Evolutionary conservation across 2,888 invertebrate species (phyloP).

Genomic region (Epirrhoe tristata): DNA sequence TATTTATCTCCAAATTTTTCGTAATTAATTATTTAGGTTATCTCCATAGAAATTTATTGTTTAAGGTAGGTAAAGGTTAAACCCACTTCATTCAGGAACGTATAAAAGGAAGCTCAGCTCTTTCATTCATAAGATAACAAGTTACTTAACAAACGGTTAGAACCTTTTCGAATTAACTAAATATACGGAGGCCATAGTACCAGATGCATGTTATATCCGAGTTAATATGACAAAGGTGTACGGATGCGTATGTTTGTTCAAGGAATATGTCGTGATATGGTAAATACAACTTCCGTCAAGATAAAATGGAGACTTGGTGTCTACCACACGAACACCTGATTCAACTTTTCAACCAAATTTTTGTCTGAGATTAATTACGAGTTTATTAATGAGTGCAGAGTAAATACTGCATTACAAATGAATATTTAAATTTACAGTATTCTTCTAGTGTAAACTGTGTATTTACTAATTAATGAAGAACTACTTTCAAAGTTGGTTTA

Average conservation of each 20-base stretch:
- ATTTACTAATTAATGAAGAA: no score
- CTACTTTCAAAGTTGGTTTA: no score
- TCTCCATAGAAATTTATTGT: no score
- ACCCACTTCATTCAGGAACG: background rate
- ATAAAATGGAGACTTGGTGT: constrained; percentile 66
- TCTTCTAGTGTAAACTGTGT: no score
- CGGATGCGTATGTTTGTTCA: constrained; percentile 59
- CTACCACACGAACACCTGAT: constrained; percentile 48
- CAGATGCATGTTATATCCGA: constrained; percentile 3
- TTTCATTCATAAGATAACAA: constrained; percentile 25
- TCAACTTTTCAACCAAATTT: background rate
- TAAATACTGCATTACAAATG: no score
- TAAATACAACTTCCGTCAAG: constrained; percentile 75
- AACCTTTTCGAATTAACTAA: constrained; percentile 17
- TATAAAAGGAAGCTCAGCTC: background rate
- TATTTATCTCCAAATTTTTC: no score
- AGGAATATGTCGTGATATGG: constrained; percentile 67
- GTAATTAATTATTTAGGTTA: no score
- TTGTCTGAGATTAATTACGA: background rate
- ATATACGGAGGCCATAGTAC: background rate
- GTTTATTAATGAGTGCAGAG: background rate
- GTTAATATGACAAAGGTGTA: constrained; percentile 55
- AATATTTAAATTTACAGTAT: no score
- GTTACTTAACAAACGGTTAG: background rate
- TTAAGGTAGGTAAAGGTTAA: no score